Conservation (phyloP, 1,140 invertebrate species). For the Zaprionus inermis region DNA sequence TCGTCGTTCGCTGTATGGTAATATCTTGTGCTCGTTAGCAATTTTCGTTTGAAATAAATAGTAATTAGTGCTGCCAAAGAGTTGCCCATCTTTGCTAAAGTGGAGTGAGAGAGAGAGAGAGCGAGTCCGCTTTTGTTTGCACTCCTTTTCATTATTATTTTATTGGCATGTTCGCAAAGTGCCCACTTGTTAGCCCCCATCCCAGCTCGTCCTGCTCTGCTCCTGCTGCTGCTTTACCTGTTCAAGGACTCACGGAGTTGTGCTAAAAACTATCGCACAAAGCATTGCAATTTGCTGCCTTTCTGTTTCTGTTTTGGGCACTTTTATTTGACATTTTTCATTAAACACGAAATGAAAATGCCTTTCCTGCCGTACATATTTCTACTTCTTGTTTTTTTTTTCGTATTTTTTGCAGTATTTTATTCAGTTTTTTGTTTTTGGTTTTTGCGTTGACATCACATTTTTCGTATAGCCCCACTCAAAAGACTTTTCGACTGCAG, state of each 20-base stretch:
- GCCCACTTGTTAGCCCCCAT: neutral
- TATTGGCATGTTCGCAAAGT: constrained; percentile 28
- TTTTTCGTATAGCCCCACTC: constrained; percentile 65
- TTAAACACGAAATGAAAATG: constrained; percentile 79
- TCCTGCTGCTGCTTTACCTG: constrained; percentile 24
- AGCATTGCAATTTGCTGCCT: constrained; percentile 69
- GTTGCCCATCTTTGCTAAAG: constrained; percentile 50
- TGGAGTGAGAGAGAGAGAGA: neutral
- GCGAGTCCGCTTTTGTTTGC: constrained; percentile 43
- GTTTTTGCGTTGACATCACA: constrained; percentile 71
- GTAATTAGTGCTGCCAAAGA: constrained; percentile 78
- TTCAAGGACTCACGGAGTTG: constrained; percentile 37
- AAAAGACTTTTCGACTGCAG: constrained; percentile 48
- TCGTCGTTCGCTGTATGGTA: constrained; percentile 47
- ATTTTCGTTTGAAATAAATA: constrained; percentile 82
- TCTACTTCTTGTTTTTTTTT: neutral
- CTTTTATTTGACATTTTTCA: constrained; percentile 83
- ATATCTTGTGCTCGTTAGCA: constrained; percentile 81
- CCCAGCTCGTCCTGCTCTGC: neutral
- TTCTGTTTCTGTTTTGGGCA: constrained; percentile 77
- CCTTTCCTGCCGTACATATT: constrained; percentile 42
- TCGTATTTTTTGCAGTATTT: neutral
- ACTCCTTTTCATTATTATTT: constrained; percentile 44
- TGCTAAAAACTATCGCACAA: constrained; percentile 71
- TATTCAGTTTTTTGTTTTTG: constrained; percentile 8